Percentiles rank a stretch among this genome's conserved stretches.
Evolutionary conservation across 2,797 vertebrate species (phyloP).

Genomic region (Rhyacichthys aspro): DNA sequence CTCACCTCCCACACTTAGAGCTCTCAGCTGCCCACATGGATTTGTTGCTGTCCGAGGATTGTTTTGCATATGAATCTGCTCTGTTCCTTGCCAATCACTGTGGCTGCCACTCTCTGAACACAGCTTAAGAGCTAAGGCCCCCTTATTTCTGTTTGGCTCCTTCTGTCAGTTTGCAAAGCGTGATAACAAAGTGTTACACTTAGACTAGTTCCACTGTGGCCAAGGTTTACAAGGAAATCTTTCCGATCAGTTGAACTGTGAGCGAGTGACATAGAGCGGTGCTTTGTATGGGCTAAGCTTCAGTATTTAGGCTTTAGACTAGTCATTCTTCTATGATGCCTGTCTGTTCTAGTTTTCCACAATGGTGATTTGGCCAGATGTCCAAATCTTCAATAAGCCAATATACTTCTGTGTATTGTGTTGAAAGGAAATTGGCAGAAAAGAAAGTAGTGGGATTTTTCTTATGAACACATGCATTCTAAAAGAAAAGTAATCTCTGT

Average conservation of each 20-base stretch:
- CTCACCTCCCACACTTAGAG: constrained; percentile 27
- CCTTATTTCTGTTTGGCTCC: background rate
- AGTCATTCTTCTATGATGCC: constrained; percentile 5
- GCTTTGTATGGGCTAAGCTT: constrained; percentile 15
- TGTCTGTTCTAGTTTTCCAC: constrained; percentile 3
- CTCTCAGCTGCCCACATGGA: constrained; percentile 14
- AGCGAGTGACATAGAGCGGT: constrained; percentile 7
- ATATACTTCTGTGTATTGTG: no score
- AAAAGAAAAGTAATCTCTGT: no score
- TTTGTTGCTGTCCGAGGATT: constrained; percentile 24
- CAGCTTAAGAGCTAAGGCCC: constrained; percentile 10
- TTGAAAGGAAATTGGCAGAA: no score
- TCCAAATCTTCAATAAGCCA: no score
- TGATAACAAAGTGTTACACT: constrained; percentile 24
- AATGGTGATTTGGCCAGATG: background rate
- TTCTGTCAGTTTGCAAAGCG: constrained; percentile 24
- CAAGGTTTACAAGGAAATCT: constrained; percentile 34
- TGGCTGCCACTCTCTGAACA: constrained; percentile 15
- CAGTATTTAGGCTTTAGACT: constrained; percentile 6
- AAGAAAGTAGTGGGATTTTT: no score
- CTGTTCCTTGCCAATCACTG: constrained; percentile 15
- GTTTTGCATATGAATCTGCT: constrained; percentile 26
- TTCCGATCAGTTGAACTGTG: constrained; percentile 22
- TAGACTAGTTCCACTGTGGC: constrained; percentile 13
- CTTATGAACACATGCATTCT: no score